Percentiles rank a stretch among this genome's conserved stretches.
These are phyloP conservation scores for Fregetta grallaria DNA, from an alignment of 2,113 vertebrate species.

Conservation along the genomic window DNA sequence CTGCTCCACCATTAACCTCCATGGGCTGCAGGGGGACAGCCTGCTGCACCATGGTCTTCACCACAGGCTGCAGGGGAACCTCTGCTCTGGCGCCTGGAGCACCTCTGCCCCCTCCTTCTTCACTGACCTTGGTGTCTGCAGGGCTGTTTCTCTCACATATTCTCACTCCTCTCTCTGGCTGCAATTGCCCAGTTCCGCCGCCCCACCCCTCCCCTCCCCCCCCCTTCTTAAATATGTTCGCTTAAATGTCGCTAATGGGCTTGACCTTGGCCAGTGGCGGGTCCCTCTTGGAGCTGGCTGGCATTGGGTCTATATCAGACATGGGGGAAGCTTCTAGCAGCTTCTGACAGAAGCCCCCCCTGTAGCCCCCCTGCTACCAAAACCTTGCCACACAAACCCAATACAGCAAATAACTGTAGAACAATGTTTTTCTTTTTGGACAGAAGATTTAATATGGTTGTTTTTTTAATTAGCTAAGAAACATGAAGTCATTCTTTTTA, in stretches of 20 bases:
- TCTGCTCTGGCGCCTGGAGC: background rate
- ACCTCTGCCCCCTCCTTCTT: background rate
- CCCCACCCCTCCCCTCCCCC: too few relatives aligned
- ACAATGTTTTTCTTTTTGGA: background rate
- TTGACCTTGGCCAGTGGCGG: fast-evolving
- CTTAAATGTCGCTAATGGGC: background rate
- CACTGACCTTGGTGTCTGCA: background rate
- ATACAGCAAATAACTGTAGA: background rate
- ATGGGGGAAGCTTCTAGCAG: background rate
- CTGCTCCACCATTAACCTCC: too few relatives aligned
- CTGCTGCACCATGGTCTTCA: background rate
- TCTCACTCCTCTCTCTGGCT: background rate
- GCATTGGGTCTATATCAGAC: background rate
- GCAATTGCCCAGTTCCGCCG: background rate
- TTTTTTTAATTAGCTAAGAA: background rate
- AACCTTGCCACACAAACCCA: background rate
- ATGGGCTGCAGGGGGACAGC: background rate
- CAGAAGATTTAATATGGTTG: background rate
- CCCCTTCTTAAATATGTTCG: background rate
- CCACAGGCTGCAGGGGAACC: background rate
- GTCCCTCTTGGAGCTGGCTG: background rate
- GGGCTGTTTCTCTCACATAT: background rate
- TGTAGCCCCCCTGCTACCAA: background rate
- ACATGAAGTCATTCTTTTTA: background rate
- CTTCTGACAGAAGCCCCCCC: background rate